A percentile compares a stretch with the other conserved stretches of the same genome.
Conservation (phyloP, 30 jellyfish, hydroid and myxozoan genomes). For the Hydractinia echinata region DNA sequence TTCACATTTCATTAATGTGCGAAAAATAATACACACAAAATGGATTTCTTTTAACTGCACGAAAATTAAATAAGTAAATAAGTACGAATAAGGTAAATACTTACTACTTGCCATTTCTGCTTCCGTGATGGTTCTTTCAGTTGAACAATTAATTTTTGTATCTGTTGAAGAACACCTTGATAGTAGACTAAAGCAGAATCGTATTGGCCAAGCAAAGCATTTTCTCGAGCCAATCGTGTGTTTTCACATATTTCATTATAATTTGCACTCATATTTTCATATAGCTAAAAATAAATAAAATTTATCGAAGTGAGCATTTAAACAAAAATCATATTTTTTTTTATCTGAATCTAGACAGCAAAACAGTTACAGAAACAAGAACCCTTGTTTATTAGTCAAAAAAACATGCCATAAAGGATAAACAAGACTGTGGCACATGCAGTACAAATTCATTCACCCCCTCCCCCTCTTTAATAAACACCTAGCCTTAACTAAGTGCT, state of each 20-base stretch:
- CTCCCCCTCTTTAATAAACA: too few species aligned
- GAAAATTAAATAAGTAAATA: too few species aligned
- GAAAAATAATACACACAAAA: background rate
- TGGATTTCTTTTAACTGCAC: background rate
- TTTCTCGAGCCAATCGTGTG: constrained; percentile 89
- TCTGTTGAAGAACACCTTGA: constrained; percentile 94
- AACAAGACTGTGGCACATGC: too few species aligned
- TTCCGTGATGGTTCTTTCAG: constrained; percentile 52
- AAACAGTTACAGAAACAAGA: too few species aligned
- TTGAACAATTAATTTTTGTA: constrained; percentile 71
- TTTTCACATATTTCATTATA: constrained; percentile 59
- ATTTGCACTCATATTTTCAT: constrained; percentile 15
- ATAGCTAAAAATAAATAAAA: background rate
- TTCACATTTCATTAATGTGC: background rate
- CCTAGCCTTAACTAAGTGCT: too few species aligned
- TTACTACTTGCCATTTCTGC: constrained; percentile 94
- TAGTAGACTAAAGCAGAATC: constrained; percentile 85
- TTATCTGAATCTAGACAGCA: too few species aligned
- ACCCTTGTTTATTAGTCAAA: too few species aligned
- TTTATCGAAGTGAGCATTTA: background rate
- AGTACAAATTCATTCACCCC: too few species aligned
- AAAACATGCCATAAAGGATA: too few species aligned
- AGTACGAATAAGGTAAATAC: too few species aligned
- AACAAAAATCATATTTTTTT: too few species aligned
- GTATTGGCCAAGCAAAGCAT: constrained; percentile 81